Base-by-base conservation (phyloP, 2,113 vertebrate genomes). In the Engraulis encrasicolus region DNA sequence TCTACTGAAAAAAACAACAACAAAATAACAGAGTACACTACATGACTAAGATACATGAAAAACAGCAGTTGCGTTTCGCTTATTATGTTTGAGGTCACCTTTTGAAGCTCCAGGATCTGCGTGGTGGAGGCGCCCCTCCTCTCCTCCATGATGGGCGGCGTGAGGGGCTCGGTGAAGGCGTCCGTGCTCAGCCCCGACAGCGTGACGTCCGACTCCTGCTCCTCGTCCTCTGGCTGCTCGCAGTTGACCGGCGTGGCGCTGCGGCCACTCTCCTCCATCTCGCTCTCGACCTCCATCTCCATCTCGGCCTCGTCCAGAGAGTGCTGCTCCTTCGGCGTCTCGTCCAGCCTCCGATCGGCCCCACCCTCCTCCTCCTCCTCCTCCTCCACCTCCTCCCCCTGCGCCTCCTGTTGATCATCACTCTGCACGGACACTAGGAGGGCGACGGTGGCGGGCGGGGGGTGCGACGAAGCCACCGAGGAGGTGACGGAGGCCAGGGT, bases 201-300 rank as follows among this genome's bases (percentile, higher is more conserved):
- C 0, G 86, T 78, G 12, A 87, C 15, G 15, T 82, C 89, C 5
- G 12, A 86, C 82, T 96, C 91, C 78, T 91, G 86, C 91, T 97
- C 87, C 71, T 92, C n/a, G n/a, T n/a, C 91, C 85, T 99, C 98
- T 0, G 96, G 96, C 86, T 97, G 97, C 82, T 99, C 98, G 37
- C 95, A 96, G 87, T 99, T 98, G 37, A 99, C 98, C 71, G 98
- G 98, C 0, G 98, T 99, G 0, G 96, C 97, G 18, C 98, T 99
- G 37, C 98, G 95, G 11, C 97, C 97, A 37, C 98, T 99, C 91
- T 99, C 98, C 84, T 99, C 98, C 97, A 99, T 97, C 93, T 97
- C 96, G 2, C 92, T 93, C 66, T 71, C 61, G 27, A 71, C 17
- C 61, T 71, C 61, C 61, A 17, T 31, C 85, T 99, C 98, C 97